Base-by-base conservation (phyloP, 2,797 vertebrate species). In the Hoplostethus atlanticus region DNA sequence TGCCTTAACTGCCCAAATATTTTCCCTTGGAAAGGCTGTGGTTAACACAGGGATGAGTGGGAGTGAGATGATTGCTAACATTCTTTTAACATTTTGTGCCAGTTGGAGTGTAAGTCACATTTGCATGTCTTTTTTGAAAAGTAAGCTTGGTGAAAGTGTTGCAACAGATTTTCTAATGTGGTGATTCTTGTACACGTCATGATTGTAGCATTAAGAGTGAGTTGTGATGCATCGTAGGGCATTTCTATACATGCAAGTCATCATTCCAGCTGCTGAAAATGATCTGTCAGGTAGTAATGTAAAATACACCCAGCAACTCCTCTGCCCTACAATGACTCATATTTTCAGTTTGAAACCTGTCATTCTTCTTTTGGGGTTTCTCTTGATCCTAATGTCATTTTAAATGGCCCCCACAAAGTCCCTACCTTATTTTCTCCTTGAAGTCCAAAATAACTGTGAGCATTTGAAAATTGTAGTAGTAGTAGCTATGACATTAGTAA, bases 31-130 rank as follows among this genome's bases (percentile, higher is more conserved):
- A 92, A 93, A 93, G 80, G 84, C 79, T 92, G 92, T 89, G 92
- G 92, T 93, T 79, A 82, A 90, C 87, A 79, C 76, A 80, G 77
- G 73, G 88, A 92, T 94, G 92, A 94, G 92, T 94, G 92, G 93
- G 93, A 91, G 91, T 91, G 80, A 91, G 91, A 93, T 93, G 91
- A 93, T 89, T 92, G 87, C 88, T 82, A 68, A 93, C 91, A 93
- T 93, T 94, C 87, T 92, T 94, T 87, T 71, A 84, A 85, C 75
- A 3, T 81, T 90, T 89, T 77, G 83, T 91, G 88, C 84, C 90
- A 91, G 86, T 89, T 89, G 89, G 77, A 89, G 72, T 61, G 76
- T 78, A 87, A 77, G 80, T 92, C 71, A 58, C 79, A 84, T 83
- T 91, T 90, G 81, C 81, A 89, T 60, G 66, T 58, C 28, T 86